These are phyloP conservation scores for Lycorma delicatula DNA, from an alignment of 1,140 invertebrate genomes.

Conservation along the genomic window DNA sequence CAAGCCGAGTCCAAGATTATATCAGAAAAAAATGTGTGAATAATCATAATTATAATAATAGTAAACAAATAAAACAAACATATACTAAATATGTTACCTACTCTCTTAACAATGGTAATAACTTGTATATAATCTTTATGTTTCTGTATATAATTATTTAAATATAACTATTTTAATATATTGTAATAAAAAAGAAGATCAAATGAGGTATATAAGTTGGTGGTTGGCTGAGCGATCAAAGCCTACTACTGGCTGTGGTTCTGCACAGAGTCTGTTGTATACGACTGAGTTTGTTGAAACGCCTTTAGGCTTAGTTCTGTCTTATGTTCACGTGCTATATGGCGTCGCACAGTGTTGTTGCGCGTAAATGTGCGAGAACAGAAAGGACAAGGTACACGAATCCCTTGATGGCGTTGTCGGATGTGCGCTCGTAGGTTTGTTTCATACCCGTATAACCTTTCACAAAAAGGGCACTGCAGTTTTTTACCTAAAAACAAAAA, in stretches of 20 bases:
- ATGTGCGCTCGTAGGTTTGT: constrained; percentile 85
- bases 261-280: constrained; percentile 26
- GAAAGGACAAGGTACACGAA: constrained; percentile 77
- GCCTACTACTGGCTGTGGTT: constrained; percentile 30
- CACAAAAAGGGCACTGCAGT: constrained; percentile 84
- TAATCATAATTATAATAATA: neutral
- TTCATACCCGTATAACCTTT: constrained; percentile 85
- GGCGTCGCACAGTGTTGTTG: constrained; percentile 80
- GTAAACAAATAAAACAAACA: neutral
- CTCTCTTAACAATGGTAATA: constrained; percentile 14
- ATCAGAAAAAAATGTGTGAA: neutral
- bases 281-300: too few species aligned
- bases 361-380: constrained; percentile 84
- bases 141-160: constrained; percentile 11
- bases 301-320: constrained; percentile 58
- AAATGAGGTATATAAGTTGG: constrained; percentile 28
- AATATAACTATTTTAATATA: constrained; percentile 18
- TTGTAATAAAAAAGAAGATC: constrained; percentile 24
- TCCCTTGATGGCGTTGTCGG: constrained; percentile 80
- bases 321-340: constrained; percentile 80
- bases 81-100: neutral
- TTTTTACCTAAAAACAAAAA: constrained; percentile 61
- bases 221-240: constrained; percentile 13
- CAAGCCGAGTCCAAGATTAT: neutral
- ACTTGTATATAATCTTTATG: constrained; percentile 11